Base-by-base conservation (phyloP, 2,113 vertebrate species). In the Neoarius graeffei region DNA sequence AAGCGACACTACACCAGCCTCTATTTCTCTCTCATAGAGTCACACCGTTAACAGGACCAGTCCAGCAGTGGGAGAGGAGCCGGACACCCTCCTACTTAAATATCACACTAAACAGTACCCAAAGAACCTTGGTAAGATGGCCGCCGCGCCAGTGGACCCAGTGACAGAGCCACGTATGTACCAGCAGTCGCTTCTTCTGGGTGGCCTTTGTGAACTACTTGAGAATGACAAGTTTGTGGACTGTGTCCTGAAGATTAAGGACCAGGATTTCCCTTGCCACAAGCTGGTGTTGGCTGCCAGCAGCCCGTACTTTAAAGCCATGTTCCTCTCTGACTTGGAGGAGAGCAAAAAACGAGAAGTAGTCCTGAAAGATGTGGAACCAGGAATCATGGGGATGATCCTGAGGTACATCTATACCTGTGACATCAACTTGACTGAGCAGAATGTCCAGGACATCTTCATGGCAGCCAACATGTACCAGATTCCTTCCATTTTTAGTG, bases 401-500 rank as follows among this genome's bases (percentile, higher is more conserved):
- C 95, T 99, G 57, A 96, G 97, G 84, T 99, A 99, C 86, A 95
- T 99, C 88, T 99, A 99, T 94, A 99, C 98, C 19, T 99, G 98
- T 0, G 96, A 97, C 91, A 96, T 99, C 85, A 95, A 97, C 14
- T 95, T 99, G 90, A 98, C 97, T 0, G 98, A 99, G 94, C 95
- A 96, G 87, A 99, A 98, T 0, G 98, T 99, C 85, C 98, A 99
- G 94, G 98, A 98, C 83, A 95, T 99, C 85, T 99, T 99, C 71
- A 96, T 97, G 0, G 97, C 97, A 4, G 98, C 98, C 19, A 99
- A 99, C 87, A 93, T 98, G 92, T 97, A 98, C 90, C 98, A 99
- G 96, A 99, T 99, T 89, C 98, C 98, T 0, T 99, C 98, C 8
- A 97, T 99, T 90, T 99, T 99, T 93, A 99, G 98, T 0, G 97